These are phyloP conservation scores for Byasa hedistus DNA, from an alignment of 2,888 invertebrate species.

Conservation along the genomic window DNA sequence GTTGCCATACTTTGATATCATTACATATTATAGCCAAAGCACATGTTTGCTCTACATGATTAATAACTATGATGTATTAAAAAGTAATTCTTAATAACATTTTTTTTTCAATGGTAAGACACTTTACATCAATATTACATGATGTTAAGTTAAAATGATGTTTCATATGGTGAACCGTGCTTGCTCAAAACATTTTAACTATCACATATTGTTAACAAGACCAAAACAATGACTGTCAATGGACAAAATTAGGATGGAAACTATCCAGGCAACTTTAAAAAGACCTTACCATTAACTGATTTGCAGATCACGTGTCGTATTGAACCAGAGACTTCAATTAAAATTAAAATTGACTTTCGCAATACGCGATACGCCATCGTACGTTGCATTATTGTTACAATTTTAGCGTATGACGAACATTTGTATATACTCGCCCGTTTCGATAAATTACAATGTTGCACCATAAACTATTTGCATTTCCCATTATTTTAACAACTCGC, in stretches of 20 bases:
- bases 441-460: not conserved
- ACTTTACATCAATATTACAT: too few species aligned
- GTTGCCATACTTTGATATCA: conserved; percentile 7
- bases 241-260: too few species aligned
- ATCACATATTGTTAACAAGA: too few species aligned
- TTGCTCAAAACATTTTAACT: too few species aligned
- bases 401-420: conserved; percentile 6
- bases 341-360: not conserved
- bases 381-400: not conserved
- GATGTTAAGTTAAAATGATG: too few species aligned
- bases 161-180: too few species aligned
- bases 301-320: too few species aligned
- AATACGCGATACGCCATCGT: not conserved
- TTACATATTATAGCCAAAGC: not conserved
- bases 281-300: too few species aligned
- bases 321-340: too few species aligned
- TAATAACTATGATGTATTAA: not conserved
- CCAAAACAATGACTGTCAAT: too few species aligned
- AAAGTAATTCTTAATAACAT: not conserved
- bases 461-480: conserved; percentile 1
- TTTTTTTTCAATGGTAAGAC: too few species aligned
- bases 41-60: not conserved
- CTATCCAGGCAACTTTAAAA: too few species aligned
- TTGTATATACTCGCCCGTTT: not conserved
- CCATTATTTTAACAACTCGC: conserved; percentile 1